These are phyloP conservation scores for Nasonia oneida DNA, from an alignment of 2,888 invertebrate species.

Conservation along the genomic window DNA sequence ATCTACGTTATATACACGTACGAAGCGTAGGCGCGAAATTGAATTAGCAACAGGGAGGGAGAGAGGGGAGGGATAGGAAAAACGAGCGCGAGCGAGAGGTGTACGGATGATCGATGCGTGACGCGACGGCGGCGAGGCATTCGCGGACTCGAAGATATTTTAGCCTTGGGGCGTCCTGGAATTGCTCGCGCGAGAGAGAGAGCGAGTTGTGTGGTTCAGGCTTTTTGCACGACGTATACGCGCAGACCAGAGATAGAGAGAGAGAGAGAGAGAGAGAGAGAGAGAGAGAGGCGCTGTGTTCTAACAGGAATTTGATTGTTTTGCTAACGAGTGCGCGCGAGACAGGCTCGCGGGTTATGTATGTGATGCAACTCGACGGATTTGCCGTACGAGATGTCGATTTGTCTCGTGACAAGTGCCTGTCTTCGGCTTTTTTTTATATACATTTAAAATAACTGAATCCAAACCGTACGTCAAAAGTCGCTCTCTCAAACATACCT, in stretches of 20 bases:
- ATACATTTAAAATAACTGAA: no score
- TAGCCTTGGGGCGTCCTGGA: conserved; percentile 53
- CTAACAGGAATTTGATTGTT: conserved; percentile 32
- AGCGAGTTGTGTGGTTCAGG: not conserved
- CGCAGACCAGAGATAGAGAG: no score
- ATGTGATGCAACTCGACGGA: not conserved
- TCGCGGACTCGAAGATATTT: conserved; percentile 51
- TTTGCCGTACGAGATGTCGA: not conserved
- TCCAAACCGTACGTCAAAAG: no score
- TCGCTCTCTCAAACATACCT: no score
- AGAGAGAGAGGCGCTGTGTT: not conserved
- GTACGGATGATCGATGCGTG: conserved; percentile 58
- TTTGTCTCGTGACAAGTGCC: not conserved
- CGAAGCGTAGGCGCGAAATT: conserved; percentile 27
- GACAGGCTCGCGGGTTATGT: not conserved
- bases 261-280: not conserved
- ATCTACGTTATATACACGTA: not conserved
- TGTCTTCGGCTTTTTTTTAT: no score
- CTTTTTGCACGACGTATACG: not conserved
- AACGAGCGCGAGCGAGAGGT: conserved; percentile 35
- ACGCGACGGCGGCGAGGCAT: conserved; percentile 40
- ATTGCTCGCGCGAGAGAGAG: conserved; percentile 33
- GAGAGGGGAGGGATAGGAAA: not conserved
- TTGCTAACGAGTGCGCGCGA: conserved; percentile 21
- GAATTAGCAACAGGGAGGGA: conserved; percentile 30